Percentiles rank a stretch among this genome's conserved stretches.
phyloP scores from a whole-genome alignment of 2,797 vertebrate genomes.

The Sitta carolinensis region DNA sequence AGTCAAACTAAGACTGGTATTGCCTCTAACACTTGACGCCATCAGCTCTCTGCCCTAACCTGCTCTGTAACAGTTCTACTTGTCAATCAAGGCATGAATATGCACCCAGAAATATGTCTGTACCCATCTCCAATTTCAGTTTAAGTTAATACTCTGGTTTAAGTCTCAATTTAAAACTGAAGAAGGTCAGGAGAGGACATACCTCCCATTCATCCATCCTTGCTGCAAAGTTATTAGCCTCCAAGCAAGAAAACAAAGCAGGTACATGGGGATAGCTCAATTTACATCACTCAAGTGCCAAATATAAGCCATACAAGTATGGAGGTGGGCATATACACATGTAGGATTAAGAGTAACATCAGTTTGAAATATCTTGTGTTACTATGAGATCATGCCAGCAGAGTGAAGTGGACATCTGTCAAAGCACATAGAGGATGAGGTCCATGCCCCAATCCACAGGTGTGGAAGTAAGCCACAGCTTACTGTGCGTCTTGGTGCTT shows the following conservation, averaged over 20 bases:
- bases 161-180: background rate
- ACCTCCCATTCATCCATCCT: background rate
- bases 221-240: background rate
- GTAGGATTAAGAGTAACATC: background rate
- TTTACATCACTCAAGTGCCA: background rate
- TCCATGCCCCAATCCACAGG: background rate
- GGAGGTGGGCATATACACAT: background rate
- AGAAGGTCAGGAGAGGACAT: background rate
- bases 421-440: background rate
- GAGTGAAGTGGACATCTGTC: background rate
- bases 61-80: background rate
- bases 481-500: rapidly evolving
- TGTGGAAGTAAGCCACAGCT: background rate
- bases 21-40: background rate
- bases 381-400: background rate
- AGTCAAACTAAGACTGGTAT: background rate
- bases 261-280: background rate
- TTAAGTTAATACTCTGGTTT: background rate
- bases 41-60: background rate
- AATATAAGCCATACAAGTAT: background rate
- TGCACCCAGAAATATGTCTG: background rate
- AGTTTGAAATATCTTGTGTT: background rate
- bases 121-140: background rate
- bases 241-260: background rate
- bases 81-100: background rate